Base-by-base conservation (phyloP, 64 coral and sea anemone species). In the Acropora yongei region DNA sequence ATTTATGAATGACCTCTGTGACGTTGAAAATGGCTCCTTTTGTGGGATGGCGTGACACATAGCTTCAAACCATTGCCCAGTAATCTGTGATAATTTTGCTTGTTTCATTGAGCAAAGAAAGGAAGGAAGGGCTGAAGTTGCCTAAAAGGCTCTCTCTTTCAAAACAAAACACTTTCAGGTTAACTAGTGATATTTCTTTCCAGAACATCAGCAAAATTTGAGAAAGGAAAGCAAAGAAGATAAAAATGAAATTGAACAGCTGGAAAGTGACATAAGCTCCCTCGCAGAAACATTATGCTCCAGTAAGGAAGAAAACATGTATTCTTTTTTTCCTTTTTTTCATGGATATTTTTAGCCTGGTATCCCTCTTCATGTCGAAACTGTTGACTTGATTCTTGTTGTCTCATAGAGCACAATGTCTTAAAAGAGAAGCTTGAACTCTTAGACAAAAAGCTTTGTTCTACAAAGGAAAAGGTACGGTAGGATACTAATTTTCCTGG, bases 251-350 rank as follows among this genome's bases (percentile, higher is more conserved):
- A 87, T 80, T 50, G 75, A 93, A 61, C 53, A 88, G 43, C 75
- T 79, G 19, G 91, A 93, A 20, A 87, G 58, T 61, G 45, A 69
- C 13, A 47, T 93, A 12, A 47, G 79, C 41, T 5, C 44, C 6
- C 72, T 80, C 30, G 83, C 91, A 10, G 84, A 93, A 72, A 68
- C 76, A 8, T 74, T 93, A 11, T 86, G 77, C 57, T 80, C 74
- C 47, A 93, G 91, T 93, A 80, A 83, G 68, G 41, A 41, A 5
- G 14, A 7, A 7, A 55, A 7, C 10, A 55, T 55, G 6, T 7
- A 10, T 55, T 55, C 10, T 55, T 7, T 55, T 55, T 55, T 55
- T 55, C 51, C 5, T 1, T 55, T 10, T 55, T 55, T 55, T 55
- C 5, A 55, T 30, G 30, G 30, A 30, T 30, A 30, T 55, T 55